Conservation (phyloP, 2,797 vertebrate genomes). For the Smutsia temminckii region DNA sequence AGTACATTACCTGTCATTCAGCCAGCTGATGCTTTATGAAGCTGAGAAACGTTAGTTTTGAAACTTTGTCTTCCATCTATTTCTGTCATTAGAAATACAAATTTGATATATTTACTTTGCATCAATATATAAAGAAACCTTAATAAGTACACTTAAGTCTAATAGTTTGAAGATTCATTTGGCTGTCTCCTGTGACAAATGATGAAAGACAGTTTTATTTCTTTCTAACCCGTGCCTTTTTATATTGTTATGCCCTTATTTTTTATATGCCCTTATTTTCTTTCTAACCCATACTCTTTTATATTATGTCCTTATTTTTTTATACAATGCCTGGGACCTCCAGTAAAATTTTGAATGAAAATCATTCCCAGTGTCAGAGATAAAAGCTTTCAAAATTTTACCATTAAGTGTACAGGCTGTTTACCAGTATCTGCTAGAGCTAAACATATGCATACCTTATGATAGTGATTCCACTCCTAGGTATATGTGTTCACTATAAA, state of each 20-base stretch:
- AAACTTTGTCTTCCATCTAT: neutral
- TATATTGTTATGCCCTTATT: too few species aligned
- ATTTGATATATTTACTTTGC: neutral
- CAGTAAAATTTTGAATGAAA: neutral
- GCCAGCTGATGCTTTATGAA: neutral
- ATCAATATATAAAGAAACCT: neutral
- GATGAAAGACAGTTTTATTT: too few species aligned
- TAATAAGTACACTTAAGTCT: neutral
- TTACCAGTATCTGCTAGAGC: neutral
- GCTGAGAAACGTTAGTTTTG: neutral
- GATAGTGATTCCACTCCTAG: neutral
- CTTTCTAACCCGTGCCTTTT: too few species aligned
- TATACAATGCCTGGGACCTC: neutral
- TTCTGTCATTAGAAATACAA: neutral
- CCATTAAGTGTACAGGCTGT: neutral
- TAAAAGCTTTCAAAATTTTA: conserved; percentile 38
- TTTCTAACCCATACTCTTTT: too few species aligned
- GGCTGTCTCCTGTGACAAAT: neutral
- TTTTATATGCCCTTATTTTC: too few species aligned
- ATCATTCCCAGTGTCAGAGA: neutral
- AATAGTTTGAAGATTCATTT: neutral
- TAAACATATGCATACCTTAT: neutral
- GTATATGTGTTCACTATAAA: neutral
- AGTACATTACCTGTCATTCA: neutral
- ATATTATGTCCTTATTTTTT: neutral